These are phyloP conservation scores for Thymelicus lineola DNA, from an alignment of 2,888 invertebrate genomes.

Conservation along the genomic window DNA sequence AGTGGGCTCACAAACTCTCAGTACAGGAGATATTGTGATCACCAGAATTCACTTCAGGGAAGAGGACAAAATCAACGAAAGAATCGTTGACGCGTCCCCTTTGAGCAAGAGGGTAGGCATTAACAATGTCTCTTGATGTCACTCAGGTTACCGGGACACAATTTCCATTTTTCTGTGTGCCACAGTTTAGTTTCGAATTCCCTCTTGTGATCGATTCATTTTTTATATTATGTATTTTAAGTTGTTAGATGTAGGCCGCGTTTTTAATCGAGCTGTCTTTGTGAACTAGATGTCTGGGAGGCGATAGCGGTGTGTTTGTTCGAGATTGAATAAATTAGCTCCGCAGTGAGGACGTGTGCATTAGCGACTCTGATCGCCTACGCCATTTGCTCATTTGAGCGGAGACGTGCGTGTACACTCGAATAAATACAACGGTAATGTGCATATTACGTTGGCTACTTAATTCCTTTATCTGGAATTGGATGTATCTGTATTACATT, in stretches of 20 bases:
- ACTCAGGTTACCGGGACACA: slow-evolving; percentile 53
- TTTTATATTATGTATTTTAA: slow-evolving; percentile 60
- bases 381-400: slow-evolving; percentile 81
- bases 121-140: slow-evolving; percentile 78
- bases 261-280: slow-evolving; percentile 32
- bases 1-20: slow-evolving; percentile 92
- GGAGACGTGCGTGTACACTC: slow-evolving; percentile 71
- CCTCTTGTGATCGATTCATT: slow-evolving; percentile 68
- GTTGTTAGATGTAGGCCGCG: slow-evolving; percentile 50
- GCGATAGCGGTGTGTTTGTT: slow-evolving; percentile 67
- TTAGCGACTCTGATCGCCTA: slow-evolving; percentile 72
- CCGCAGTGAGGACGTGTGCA: slow-evolving; percentile 70
- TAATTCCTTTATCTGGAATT: slow-evolving; percentile 67
- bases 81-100: slow-evolving; percentile 77
- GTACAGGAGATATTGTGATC: slow-evolving; percentile 96
- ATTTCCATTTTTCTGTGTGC: slow-evolving; percentile 77
- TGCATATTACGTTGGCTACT: slow-evolving; percentile 72
- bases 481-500: slow-evolving; percentile 64
- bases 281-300: slow-evolving; percentile 56
- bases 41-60: slow-evolving; percentile 89
- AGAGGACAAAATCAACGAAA: slow-evolving; percentile 78
- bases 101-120: slow-evolving; percentile 72
- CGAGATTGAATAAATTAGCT: slow-evolving; percentile 72
- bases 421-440: slow-evolving; percentile 75
- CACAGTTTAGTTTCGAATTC: slow-evolving; percentile 71